phyloP scores from a whole-genome alignment of 2,113 vertebrate genomes.

The Numenius arquata region DNA sequence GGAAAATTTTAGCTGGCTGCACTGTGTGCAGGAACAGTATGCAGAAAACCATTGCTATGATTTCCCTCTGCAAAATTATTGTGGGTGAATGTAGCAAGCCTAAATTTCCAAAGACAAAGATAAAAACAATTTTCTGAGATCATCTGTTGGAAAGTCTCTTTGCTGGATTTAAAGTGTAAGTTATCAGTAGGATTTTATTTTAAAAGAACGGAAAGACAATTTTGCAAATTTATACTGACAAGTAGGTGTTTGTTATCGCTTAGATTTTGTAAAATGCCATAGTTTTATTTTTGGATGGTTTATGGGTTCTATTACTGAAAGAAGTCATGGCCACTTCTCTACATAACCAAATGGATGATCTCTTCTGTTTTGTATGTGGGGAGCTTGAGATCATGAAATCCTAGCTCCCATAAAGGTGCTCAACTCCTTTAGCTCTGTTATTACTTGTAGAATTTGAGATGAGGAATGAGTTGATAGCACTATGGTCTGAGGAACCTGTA shows the following conservation, averaged over 20 bases:
- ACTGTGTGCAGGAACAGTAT: neutral
- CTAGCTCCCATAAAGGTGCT: neutral
- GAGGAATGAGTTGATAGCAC: neutral
- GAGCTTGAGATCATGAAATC: neutral
- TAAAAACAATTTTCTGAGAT: neutral
- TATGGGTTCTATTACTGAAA: neutral
- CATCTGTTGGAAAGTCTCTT: constrained; percentile 2
- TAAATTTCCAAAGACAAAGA: neutral
- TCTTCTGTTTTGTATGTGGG: neutral
- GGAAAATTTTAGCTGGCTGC: neutral
- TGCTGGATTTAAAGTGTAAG: neutral
- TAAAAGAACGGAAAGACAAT: constrained; percentile 48
- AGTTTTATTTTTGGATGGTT: constrained; percentile 31
- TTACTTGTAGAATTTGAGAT: neutral
- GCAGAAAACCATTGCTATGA: neutral
- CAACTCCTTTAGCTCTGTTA: neutral
- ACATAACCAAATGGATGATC: neutral
- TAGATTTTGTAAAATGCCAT: constrained; percentile 37
- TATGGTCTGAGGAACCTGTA: neutral
- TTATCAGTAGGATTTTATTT: constrained; percentile 34
- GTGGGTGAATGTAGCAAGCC: neutral
- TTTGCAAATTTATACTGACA: constrained; percentile 57
- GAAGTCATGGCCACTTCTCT: neutral
- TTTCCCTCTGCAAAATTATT: neutral
- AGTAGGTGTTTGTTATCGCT: constrained; percentile 59